These are phyloP conservation scores for Hippolais icterina DNA, from an alignment of 2,113 vertebrate genomes.

Conservation along the genomic window DNA sequence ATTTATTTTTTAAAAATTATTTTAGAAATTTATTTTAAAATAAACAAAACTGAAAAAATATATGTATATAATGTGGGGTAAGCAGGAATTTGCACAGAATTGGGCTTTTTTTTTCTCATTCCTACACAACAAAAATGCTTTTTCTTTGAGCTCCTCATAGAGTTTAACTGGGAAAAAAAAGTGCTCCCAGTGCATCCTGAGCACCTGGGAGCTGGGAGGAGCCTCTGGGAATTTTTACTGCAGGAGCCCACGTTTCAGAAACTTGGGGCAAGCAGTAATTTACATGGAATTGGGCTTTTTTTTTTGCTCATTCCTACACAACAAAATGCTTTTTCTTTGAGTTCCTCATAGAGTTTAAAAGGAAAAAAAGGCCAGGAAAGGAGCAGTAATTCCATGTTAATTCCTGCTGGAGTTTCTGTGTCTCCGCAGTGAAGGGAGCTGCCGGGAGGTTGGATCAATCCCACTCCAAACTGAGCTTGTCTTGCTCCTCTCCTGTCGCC, in stretches of 20 bases:
- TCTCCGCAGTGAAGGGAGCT: not conserved
- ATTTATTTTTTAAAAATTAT: no score
- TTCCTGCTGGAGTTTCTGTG: not conserved
- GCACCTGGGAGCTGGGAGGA: not conserved
- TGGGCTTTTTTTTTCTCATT: no score
- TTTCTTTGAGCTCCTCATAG: no score
- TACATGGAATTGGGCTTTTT: not conserved
- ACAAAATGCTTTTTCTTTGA: not conserved
- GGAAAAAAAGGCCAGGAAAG: not conserved
- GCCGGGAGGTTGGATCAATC: not conserved
- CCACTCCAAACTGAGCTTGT: not conserved
- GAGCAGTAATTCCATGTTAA: not conserved
- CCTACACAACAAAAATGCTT: no score
- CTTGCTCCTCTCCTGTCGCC: not conserved
- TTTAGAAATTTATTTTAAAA: no score
- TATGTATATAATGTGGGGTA: no score
- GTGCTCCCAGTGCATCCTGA: no score
- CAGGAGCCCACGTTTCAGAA: not conserved
- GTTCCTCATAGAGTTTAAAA: not conserved
- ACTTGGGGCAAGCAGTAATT: not conserved
- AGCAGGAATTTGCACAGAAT: no score
- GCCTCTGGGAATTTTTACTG: not conserved
- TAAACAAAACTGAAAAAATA: no score
- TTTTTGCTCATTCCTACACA: not conserved
- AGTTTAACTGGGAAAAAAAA: no score